A percentile compares a stretch with the other conserved stretches of the same genome.
Conservation (phyloP, 2,888 invertebrate genomes). For the Aporophyla nigra region DNA sequence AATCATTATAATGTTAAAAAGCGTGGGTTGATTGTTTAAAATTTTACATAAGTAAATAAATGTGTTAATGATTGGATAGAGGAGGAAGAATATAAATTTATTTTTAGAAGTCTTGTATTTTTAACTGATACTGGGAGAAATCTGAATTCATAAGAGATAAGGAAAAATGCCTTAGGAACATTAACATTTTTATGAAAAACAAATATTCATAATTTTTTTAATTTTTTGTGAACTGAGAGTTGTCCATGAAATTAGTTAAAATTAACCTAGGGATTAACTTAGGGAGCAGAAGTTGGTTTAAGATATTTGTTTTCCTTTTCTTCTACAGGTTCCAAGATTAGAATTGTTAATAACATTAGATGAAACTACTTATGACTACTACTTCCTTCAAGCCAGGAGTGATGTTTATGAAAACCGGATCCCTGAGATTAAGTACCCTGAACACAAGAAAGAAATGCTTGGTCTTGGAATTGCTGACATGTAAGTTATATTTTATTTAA, state of each 20-base stretch:
- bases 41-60: too few species aligned
- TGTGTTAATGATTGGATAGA: too few species aligned
- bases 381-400: conserved; percentile 95
- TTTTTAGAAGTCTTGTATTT: not conserved
- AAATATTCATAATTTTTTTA: too few species aligned
- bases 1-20: too few species aligned
- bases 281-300: too few species aligned
- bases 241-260: not conserved
- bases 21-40: too few species aligned
- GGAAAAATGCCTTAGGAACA: not conserved
- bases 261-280: too few species aligned
- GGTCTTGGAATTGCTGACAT: conserved; percentile 97
- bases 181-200: too few species aligned
- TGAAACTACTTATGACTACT: conserved; percentile 95
- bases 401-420: conserved; percentile 96
- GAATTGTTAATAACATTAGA: conserved; percentile 93
- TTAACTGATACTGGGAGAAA: not conserved
- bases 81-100: too few species aligned
- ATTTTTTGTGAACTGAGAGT: not conserved
- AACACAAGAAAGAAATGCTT: conserved; percentile 94
- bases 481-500: conserved; percentile 84
- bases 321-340: conserved; percentile 90
- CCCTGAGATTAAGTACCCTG: conserved; percentile 94
- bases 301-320: not conserved
- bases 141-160: not conserved